phyloP scores from a whole-genome alignment of 64 coral and sea anemone genomes.

The Catalaphyllia jardinei region DNA sequence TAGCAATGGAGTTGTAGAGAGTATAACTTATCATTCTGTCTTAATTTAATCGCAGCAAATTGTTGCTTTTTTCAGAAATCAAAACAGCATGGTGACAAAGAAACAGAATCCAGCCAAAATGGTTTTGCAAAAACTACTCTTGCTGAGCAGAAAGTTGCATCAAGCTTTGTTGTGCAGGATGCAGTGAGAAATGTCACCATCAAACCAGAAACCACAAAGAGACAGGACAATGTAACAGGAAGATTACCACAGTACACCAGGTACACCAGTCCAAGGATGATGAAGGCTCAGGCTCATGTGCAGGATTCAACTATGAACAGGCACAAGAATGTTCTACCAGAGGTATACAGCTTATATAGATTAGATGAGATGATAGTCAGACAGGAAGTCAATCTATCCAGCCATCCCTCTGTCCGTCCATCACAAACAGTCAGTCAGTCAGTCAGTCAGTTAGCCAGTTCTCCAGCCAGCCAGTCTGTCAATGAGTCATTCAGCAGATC shows the following conservation, averaged over 20 bases:
- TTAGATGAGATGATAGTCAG: background rate
- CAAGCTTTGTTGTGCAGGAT: background rate
- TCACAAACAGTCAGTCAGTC: background rate
- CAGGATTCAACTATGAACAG: background rate
- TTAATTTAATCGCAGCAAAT: background rate
- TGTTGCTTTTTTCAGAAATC: constrained; percentile 20
- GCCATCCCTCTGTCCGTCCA: too few relatives aligned
- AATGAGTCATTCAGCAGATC: too few relatives aligned
- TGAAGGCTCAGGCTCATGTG: too few relatives aligned
- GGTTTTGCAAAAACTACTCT: background rate
- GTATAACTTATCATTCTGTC: background rate
- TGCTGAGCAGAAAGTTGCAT: background rate
- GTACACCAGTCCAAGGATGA: background rate
- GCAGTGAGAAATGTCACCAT: background rate
- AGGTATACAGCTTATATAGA: background rate
- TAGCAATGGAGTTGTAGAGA: too few relatives aligned
- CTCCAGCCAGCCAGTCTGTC: too few relatives aligned
- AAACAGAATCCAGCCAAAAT: background rate
- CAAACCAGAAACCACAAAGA: constrained; percentile 9
- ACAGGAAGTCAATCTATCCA: background rate
- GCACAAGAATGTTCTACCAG: background rate
- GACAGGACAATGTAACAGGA: constrained; percentile 11
- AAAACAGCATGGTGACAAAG: background rate
- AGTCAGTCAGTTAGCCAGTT: too few relatives aligned
- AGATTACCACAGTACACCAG: background rate